Evolutionary conservation across 2,888 invertebrate species (phyloP), one percentile per base, ranked within the genome.

Genomic region (Pterostichus madidus): DNA sequence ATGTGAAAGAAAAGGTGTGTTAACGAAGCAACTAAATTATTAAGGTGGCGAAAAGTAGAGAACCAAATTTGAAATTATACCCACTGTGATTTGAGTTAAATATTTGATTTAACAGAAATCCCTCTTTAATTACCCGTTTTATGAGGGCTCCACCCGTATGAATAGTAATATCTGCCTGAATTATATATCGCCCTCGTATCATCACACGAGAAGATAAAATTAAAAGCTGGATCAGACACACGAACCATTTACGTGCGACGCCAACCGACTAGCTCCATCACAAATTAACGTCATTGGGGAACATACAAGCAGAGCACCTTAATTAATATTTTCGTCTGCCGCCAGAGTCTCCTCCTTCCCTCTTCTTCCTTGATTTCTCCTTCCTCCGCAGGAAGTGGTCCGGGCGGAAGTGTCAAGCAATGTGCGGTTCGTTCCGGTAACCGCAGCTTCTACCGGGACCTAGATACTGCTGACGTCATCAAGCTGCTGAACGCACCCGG

Each of bases 341-440:
- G n/a, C 35, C n/a, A 13, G 13, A 64, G 64, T 35, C 11, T 35
- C 39, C 7, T 39, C 39, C 39, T 8, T 39, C 5, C 39, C 39
- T 24, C 3, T 24, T 24, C 24, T 24, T 24, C 24, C 24, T 24
- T 3, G 1, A 24, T 24, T 24, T 24, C 24, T 24, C 24, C 24
- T 8, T 39, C 39, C 39, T 39, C 8, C 39, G 2, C 39, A 39
- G 39, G 8, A 39, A 64, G 64, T 11, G 13, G 13, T 4, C 71
- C 24, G 13, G 15, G 61, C 81, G 81, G 75, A 81, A 81, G 81
- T 81, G 81, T 81, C 81, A 81, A 81, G 81, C 81, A 81, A 81
- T 61, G 81, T 81, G 81, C 75, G 81, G 81, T 81, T 75, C 61
- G 81, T 81, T 81, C 81, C 61, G 59, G 61, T 31, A 49, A 75